These are phyloP conservation scores for Erethizon dorsatum DNA, from an alignment of 2,797 vertebrate genomes.

Conservation along the genomic window DNA sequence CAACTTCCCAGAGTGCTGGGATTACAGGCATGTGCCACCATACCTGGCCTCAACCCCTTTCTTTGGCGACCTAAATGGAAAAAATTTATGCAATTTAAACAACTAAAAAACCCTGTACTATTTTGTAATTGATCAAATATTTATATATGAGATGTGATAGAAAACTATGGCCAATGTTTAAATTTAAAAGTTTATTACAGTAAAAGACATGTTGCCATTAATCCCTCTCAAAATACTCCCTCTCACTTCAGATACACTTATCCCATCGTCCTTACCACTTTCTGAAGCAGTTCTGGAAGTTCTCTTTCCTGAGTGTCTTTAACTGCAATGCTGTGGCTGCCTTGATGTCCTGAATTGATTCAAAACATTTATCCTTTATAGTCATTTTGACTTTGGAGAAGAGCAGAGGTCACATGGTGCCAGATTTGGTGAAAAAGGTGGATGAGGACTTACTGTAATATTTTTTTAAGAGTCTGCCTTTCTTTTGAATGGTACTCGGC, in stretches of 20 bases:
- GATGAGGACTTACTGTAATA: not conserved
- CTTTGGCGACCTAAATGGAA: not conserved
- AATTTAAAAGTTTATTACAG: not conserved
- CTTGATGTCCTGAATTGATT: not conserved
- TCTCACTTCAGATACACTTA: not conserved
- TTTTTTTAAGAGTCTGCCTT: not conserved
- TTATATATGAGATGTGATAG: not conserved
- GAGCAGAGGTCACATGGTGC: not conserved
- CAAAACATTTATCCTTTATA: not conserved
- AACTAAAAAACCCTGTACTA: not conserved
- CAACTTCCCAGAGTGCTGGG: not conserved
- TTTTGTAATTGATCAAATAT: slow-evolving; percentile 29
- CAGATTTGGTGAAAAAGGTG: not conserved
- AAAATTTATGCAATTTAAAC: slow-evolving; percentile 45
- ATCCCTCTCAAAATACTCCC: not conserved
- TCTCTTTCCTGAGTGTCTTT: not conserved
- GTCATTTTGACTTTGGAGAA: not conserved
- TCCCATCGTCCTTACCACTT: not conserved
- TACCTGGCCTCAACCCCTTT: not conserved
- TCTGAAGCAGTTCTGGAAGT: not conserved
- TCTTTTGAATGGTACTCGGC: not conserved
- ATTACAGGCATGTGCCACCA: not conserved
- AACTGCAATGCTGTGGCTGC: not conserved
- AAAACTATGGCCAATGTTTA: not conserved
- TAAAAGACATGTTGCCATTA: not conserved